Percentiles rank a stretch among this genome's conserved stretches.
Conservation (phyloP, 2,888 invertebrate species). For the Rhingia rostrata region DNA sequence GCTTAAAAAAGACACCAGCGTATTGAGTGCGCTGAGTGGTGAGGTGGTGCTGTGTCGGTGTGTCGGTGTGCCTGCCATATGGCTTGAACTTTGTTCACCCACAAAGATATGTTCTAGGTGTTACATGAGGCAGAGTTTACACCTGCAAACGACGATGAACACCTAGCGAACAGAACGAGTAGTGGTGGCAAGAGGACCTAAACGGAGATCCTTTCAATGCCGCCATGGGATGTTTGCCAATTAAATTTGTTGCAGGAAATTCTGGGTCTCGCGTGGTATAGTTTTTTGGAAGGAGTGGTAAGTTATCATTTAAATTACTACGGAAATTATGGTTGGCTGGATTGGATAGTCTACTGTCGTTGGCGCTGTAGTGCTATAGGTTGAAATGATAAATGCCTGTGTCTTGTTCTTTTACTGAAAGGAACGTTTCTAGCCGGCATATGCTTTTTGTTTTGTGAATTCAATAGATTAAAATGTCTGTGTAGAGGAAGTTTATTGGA, state of each 20-base stretch:
- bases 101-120: slow-evolving; percentile 64
- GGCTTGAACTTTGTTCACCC: slow-evolving; percentile 54
- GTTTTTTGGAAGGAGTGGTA: slow-evolving; percentile 27
- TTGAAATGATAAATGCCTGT: slow-evolving; percentile 43
- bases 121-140: slow-evolving; percentile 67
- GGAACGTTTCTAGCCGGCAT: slow-evolving; percentile 18
- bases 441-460: slow-evolving; percentile 37
- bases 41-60: slow-evolving; percentile 20
- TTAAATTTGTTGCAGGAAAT: slow-evolving; percentile 74
- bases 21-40: neutral
- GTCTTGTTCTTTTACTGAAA: slow-evolving; percentile 43
- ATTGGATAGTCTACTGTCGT: slow-evolving; percentile 40
- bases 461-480: slow-evolving; percentile 48
- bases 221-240: slow-evolving; percentile 70
- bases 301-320: slow-evolving; percentile 73
- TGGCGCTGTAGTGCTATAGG: neutral
- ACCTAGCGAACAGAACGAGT: neutral
- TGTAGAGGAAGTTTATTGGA: slow-evolving; percentile 29
- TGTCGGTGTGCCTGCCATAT: slow-evolving; percentile 6
- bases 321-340: slow-evolving; percentile 71
- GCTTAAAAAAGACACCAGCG: slow-evolving; percentile 52
- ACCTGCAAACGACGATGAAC: slow-evolving; percentile 54
- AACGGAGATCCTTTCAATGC: slow-evolving; percentile 65
- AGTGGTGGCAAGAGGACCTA: slow-evolving; percentile 2
- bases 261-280: slow-evolving; percentile 62